Evolutionary conservation across 1,140 invertebrate species (phyloP), one percentile per base, ranked within the genome.

Genomic region (Drosophila triauraria): DNA sequence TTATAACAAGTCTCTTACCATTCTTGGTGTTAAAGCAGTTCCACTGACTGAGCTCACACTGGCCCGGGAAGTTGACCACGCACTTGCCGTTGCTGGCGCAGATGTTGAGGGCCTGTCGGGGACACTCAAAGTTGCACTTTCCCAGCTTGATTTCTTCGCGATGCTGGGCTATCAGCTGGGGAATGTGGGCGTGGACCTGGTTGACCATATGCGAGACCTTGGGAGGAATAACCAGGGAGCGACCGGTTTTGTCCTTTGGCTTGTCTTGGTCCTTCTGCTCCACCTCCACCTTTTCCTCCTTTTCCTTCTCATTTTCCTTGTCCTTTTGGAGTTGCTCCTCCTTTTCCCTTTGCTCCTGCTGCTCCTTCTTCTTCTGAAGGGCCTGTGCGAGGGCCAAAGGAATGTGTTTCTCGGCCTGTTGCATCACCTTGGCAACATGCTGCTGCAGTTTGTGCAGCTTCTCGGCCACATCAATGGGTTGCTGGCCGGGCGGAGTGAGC

Each of bases 11-110:
- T 8, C 2, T 27, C 71, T 77, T 51, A 90, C 85, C 78, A 48
- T 90, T 91, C 50, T 85, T 90, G 75, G 86, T 82, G 50, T 91
- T 91, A 46, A 91, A 91, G 50, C 86, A 91, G n/a, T 91, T 91
- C 82, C 87, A 91, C 48, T 86, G 62, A 43, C 67, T 82, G 12
- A 91, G 69, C 51, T 91, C 80, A 25, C 91, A 92, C n/a, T 91
- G 87, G 51, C 88, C 91, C 12, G 79, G 58, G 50, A 92, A 92
- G 13, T 84, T 81, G 53, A 87, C 82, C 10, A 86, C 60, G 20
- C 91, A 92, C n/a, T 86, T 67, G 48, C 76, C 84, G 50, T 91
- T 92, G 32, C 68, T 69, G 57, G 91, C 91, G 12, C 91, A 92
- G 44, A 92, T 65, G 25, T 78, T 75, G 20, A 91, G 40, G 8